phyloP scores from a whole-genome alignment of 2,888 invertebrate genomes.

The Andrena dorsata region DNA sequence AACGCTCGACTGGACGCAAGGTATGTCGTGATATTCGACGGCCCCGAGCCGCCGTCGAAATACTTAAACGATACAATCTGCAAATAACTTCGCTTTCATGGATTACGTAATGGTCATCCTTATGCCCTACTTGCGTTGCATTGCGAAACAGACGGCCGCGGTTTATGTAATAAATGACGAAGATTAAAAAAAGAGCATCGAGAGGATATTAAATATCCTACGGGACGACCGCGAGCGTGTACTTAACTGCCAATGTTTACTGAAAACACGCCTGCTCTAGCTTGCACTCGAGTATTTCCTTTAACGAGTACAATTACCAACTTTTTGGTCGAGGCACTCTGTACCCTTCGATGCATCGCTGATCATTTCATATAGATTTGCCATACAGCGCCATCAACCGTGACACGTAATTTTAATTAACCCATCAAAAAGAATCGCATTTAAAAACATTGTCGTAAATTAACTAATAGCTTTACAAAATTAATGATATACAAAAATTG shows the following conservation, averaged over 20 bases:
- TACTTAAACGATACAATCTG: slow-evolving; percentile 53
- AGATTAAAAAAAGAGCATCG: slow-evolving; percentile 21
- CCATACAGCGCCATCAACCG: not conserved
- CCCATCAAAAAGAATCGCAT: no score
- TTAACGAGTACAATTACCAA: not conserved
- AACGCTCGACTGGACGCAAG: slow-evolving; percentile 24
- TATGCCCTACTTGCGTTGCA: slow-evolving; percentile 55
- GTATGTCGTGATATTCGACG: slow-evolving; percentile 40
- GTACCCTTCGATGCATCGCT: not conserved
- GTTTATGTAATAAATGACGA: slow-evolving; percentile 56
- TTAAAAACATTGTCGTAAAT: no score
- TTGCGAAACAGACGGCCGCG: slow-evolving; percentile 49
- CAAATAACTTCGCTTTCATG: slow-evolving; percentile 66
- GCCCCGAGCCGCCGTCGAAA: slow-evolving; percentile 35
- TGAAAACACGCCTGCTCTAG: not conserved
- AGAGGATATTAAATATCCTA: slow-evolving; percentile 44
- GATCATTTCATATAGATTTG: not conserved
- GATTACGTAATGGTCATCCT: slow-evolving; percentile 65
- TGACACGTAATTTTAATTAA: not conserved
- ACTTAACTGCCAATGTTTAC: not conserved
- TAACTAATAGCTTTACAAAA: no score
- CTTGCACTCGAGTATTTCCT: not conserved
- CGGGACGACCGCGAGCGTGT: slow-evolving; percentile 28
- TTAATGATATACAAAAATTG: no score
- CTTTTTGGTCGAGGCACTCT: not conserved